Evolutionary conservation across 2,888 invertebrate genomes (phyloP).

Genomic region (Lymantria monacha): DNA sequence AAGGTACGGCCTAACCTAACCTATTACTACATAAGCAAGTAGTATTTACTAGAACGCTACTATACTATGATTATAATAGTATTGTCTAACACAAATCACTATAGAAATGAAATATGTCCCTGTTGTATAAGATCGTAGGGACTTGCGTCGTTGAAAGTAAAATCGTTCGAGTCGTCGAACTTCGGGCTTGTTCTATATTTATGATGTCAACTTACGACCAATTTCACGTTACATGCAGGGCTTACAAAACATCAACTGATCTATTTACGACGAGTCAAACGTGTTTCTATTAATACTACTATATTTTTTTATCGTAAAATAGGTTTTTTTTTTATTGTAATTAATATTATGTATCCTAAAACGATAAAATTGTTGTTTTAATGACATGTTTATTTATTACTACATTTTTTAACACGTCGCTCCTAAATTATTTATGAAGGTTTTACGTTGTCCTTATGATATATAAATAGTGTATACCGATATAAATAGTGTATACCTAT

Average conservation of each 20-base stretch:
- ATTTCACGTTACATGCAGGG: neutral
- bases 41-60: no score
- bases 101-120: constrained; percentile 4
- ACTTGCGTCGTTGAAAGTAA: constrained; percentile 28
- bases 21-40: no score
- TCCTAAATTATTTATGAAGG: no score
- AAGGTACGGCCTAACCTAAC: no score
- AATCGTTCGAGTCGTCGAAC: constrained; percentile 25
- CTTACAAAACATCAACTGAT: no score
- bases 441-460: no score
- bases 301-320: neutral
- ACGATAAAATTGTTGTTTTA: no score
- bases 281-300: neutral
- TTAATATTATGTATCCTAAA: neutral
- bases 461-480: no score
- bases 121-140: constrained; percentile 1
- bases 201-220: constrained; percentile 20
- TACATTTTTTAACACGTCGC: no score
- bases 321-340: neutral
- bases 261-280: no score
- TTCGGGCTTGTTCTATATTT: constrained; percentile 16
- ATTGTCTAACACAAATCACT: neutral
- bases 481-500: no score
- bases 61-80: neutral
- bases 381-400: no score